Conservation (phyloP, 2,888 invertebrate genomes). For the Ennomos fuscantarius region DNA sequence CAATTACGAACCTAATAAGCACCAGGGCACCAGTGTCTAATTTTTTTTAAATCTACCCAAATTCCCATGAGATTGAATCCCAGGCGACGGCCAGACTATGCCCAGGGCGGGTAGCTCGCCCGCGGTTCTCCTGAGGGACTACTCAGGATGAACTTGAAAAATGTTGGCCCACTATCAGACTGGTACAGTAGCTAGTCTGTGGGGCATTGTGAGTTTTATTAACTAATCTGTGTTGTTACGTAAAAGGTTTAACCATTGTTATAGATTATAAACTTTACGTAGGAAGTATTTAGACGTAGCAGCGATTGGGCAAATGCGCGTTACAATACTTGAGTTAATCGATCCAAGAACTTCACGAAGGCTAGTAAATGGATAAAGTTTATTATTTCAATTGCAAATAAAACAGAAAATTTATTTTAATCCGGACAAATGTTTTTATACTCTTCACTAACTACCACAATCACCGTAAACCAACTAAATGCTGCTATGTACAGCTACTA, state of each 20-base stretch:
- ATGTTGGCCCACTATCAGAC: conserved; percentile 48
- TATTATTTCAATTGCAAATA: too few species aligned
- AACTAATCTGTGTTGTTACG: too few species aligned
- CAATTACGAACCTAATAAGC: conserved; percentile 24
- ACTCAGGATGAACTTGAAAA: conserved; percentile 67
- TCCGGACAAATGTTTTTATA: too few species aligned
- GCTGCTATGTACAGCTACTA: too few species aligned
- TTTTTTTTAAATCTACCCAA: conserved; percentile 71
- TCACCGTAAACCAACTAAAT: too few species aligned
- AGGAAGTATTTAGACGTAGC: too few species aligned
- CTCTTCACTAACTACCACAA: too few species aligned
- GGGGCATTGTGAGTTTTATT: conserved; percentile 18
- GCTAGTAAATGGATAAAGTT: too few species aligned
- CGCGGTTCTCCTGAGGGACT: conserved; percentile 65
- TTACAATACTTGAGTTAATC: not conserved
- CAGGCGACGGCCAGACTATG: conserved; percentile 61
- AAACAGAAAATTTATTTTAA: too few species aligned
- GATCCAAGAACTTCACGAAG: too few species aligned
- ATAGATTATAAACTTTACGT: too few species aligned
- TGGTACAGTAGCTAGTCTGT: conserved; percentile 29
- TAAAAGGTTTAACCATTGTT: too few species aligned
- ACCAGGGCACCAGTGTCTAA: conserved; percentile 19
- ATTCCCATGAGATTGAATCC: conserved; percentile 85
- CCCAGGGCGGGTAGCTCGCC: conserved; percentile 54
- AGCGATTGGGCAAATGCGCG: not conserved